Base-by-base conservation (phyloP, 2,113 vertebrate species). In the Lutjanus erythropterus region DNA sequence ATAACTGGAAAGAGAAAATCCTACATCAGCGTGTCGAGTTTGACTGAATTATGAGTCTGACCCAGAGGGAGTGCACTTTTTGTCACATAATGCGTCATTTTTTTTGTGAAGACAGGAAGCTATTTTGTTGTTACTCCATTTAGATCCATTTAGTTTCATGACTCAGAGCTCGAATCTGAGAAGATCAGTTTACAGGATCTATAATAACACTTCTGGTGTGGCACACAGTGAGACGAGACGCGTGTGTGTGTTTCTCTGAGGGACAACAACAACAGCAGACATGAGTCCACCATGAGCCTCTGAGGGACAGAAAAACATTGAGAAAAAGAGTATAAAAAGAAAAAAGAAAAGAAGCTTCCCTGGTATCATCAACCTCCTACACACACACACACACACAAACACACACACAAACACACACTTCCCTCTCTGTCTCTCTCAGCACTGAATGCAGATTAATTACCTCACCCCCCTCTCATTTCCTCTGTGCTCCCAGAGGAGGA, bases 401-500 rank as follows among this genome's bases (percentile, higher is more conserved):
- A 9, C 0, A 14, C 62, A 66, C 50, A 68, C 29, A 56, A 12
- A 23, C 18, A 78, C 11, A 58, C 77, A 42, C 66, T 49, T 44
- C 64, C 27, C 75, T 11, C 27, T 23, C 41, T 18, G 15, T 31
- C 46, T 68, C 44, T 49, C 53, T 56, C 67, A 80, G 56, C 65
- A 23, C 41, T 83, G 84, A 80, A 83, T 71, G 53, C 68, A 78
- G 73, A 64, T 84, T 88, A 89, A 89, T 90, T 78, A 90, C 76
- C 75, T 75, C 81, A 67, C 44, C 75, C 67, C 39, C 42, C 72
- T 27, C 65, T 42, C 67, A 70, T 79, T 80, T 89, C 74, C 73
- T 86, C 67, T 58, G 33, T 23, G 58, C 61, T 85, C 84, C 76
- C 89, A 6, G 31, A 67, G 70, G 86, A 87, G 44, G 37, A 80